These are phyloP conservation scores for Acleris cristana DNA, from an alignment of 2,888 invertebrate genomes.

Conservation along the genomic window DNA sequence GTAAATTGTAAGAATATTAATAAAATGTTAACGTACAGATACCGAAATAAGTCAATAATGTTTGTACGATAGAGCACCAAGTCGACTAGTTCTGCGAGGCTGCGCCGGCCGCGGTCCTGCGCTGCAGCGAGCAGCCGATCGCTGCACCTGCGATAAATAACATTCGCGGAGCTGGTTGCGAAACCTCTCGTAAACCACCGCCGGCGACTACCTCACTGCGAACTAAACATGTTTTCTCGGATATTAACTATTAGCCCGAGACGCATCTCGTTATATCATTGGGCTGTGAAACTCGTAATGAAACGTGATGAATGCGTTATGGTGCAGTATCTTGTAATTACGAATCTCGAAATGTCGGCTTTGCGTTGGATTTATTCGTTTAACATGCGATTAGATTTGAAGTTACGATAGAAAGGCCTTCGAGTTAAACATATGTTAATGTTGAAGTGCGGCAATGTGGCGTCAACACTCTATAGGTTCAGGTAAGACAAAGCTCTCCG, in stretches of 20 bases:
- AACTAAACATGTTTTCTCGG: constrained; percentile 23
- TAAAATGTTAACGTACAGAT: too few relatives aligned
- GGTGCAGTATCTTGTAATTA: constrained; percentile 21
- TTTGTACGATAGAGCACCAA: too few relatives aligned
- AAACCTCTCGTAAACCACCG: constrained; percentile 69
- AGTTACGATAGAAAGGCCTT: constrained; percentile 5
- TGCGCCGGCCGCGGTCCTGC: too few relatives aligned
- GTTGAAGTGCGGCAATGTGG: not conserved
- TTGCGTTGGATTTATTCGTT: constrained; percentile 10
- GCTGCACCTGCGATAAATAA: constrained; percentile 73
- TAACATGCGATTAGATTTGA: not conserved
- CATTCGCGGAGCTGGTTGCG: constrained; percentile 67
- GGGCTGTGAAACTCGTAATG: constrained; percentile 23
- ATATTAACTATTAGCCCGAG: constrained; percentile 32
- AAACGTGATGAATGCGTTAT: constrained; percentile 21
- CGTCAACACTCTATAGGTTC: not conserved
- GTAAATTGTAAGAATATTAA: too few relatives aligned
- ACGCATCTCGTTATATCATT: constrained; percentile 20
- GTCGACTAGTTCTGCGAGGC: too few relatives aligned
- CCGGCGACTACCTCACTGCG: constrained; percentile 49
- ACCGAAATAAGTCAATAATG: too few relatives aligned
- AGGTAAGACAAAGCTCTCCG: not conserved
- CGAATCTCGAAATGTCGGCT: constrained; percentile 7
- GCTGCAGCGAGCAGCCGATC: constrained; percentile 43
- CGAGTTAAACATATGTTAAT: not conserved